A percentile compares a stretch with the other conserved stretches of the same genome.
These are phyloP conservation scores for Ginglymostoma cirratum DNA, from an alignment of 2,113 vertebrate genomes.

Conservation along the genomic window DNA sequence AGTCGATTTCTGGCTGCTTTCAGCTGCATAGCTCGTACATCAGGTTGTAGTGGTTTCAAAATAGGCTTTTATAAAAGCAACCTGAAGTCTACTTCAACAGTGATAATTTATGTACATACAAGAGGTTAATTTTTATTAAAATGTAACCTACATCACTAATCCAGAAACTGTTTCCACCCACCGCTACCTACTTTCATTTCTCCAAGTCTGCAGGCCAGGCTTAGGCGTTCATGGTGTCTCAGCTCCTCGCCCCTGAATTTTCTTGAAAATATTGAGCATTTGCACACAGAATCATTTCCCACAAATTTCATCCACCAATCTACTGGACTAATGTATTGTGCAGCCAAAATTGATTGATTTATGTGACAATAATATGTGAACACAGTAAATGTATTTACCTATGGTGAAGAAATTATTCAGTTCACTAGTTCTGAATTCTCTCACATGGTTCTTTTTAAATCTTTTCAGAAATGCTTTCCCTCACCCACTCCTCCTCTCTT, in stretches of 20 bases:
- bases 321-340: background rate
- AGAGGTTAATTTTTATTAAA: background rate
- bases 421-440: background rate
- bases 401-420: background rate
- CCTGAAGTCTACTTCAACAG: background rate
- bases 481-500: background rate
- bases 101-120: background rate
- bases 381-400: background rate
- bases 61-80: background rate
- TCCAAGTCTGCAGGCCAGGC: background rate
- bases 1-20: background rate
- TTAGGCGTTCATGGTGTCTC: background rate
- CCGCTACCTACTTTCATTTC: background rate
- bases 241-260: background rate
- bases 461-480: background rate
- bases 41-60: background rate
- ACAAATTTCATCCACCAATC: background rate
- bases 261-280: background rate
- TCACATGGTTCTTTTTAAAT: background rate
- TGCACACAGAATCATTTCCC: background rate
- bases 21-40: background rate
- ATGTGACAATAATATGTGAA: background rate
- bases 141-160: background rate
- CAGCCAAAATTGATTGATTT: background rate
- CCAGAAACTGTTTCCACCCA: background rate